Conservation (phyloP, 2,113 vertebrate genomes). For the Syrmaticus mikado region DNA sequence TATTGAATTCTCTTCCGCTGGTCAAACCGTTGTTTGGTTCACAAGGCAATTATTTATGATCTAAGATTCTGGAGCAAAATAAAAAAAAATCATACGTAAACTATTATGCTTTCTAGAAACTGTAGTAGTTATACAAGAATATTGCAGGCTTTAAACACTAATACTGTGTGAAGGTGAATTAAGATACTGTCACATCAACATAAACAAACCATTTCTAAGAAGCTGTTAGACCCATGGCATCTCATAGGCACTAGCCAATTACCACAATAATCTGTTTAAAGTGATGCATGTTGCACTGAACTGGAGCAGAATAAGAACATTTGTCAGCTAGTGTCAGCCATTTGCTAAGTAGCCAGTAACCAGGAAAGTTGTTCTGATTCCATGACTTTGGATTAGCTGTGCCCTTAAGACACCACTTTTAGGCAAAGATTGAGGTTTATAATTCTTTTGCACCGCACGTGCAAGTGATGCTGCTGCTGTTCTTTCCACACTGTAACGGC, state of each 20-base stretch:
- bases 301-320: not conserved
- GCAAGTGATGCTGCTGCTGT: not conserved
- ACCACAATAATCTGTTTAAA: not conserved
- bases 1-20: not conserved
- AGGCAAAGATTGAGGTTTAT: not conserved
- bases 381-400: not conserved
- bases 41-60: not conserved
- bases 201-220: not conserved
- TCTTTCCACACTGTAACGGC: not conserved
- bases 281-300: not conserved
- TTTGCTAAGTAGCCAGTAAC: not conserved
- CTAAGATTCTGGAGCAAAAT: not conserved
- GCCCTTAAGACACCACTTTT: not conserved
- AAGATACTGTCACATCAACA: not conserved
- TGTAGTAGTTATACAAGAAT: not conserved
- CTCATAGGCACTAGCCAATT: not conserved
- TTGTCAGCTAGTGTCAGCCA: not conserved
- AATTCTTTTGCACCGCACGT: not conserved
- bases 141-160: not conserved
- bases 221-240: accelerated
- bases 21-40: not conserved
- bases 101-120: not conserved
- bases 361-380: not conserved
- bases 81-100: not conserved
- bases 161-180: not conserved